A percentile compares a stretch with the other conserved stretches of the same genome.
These are phyloP conservation scores for Capreolus pygargus DNA, from an alignment of 2,113 vertebrate species.

Conservation along the genomic window DNA sequence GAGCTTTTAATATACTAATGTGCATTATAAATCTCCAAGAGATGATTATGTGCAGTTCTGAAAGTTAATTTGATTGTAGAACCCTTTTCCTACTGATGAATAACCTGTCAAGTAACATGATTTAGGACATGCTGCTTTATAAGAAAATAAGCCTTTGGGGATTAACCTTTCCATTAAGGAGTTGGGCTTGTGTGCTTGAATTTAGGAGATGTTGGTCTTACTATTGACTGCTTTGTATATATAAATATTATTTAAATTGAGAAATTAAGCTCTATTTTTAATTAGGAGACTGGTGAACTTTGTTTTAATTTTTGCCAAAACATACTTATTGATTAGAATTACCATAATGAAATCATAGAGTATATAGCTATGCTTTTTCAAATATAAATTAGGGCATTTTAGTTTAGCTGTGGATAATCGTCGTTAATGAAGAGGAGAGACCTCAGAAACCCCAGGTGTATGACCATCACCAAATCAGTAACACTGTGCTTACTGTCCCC, in stretches of 20 bases:
- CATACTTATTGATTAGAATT: not conserved
- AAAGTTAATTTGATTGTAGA: not conserved
- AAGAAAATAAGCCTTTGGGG: not conserved
- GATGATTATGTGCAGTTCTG: not conserved
- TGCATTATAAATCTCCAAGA: not conserved
- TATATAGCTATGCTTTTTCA: not conserved
- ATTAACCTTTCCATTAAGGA: not conserved
- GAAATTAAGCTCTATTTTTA: slow-evolving; percentile 4
- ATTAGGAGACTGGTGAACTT: not conserved
- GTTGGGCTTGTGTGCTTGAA: not conserved
- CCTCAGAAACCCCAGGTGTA: not conserved
- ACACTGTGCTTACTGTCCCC: not conserved
- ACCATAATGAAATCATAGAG: not conserved
- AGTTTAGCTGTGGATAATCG: not conserved
- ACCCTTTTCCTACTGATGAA: not conserved
- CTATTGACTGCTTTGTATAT: not conserved
- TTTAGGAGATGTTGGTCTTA: not conserved
- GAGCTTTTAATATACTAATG: not conserved
- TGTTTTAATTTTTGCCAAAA: slow-evolving; percentile 14
- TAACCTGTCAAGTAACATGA: not conserved
- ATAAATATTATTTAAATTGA: slow-evolving; percentile 6
- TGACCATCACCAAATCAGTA: not conserved
- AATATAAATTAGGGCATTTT: not conserved
- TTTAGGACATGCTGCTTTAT: not conserved
- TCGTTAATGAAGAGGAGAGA: not conserved